Conservation (phyloP, 2,888 invertebrate species). For the Lasioglossum morio region DNA sequence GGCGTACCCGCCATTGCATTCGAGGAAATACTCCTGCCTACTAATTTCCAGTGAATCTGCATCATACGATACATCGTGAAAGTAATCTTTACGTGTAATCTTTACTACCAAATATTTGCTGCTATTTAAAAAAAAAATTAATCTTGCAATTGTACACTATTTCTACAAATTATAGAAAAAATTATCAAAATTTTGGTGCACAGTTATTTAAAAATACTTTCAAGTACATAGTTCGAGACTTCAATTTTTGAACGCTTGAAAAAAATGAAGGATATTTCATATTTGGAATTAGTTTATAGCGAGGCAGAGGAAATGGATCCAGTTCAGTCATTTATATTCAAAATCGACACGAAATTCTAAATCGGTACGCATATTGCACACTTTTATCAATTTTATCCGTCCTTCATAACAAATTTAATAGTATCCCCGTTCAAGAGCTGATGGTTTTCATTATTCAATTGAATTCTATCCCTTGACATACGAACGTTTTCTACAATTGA, state of each 20-base stretch:
- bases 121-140: neutral
- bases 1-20: neutral
- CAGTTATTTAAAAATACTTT: neutral
- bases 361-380: neutral
- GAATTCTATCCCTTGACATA: neutral
- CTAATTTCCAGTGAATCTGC: neutral
- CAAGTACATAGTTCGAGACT: neutral
- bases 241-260: neutral
- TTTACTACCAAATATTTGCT: slow-evolving; percentile 1
- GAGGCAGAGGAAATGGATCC: no score
- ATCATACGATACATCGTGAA: neutral
- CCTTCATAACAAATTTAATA: neutral
- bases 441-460: neutral
- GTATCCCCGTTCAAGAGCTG: neutral
- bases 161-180: neutral
- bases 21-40: slow-evolving; percentile 11
- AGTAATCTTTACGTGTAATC: slow-evolving; percentile 2
- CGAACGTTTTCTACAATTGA: neutral
- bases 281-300: no score
- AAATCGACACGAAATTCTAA: neutral
- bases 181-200: neutral
- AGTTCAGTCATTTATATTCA: neutral
- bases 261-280: neutral
- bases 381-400: neutral
- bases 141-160: neutral